phyloP scores from a whole-genome alignment of 2,113 vertebrate genomes.

The Atractosteus spatula region DNA sequence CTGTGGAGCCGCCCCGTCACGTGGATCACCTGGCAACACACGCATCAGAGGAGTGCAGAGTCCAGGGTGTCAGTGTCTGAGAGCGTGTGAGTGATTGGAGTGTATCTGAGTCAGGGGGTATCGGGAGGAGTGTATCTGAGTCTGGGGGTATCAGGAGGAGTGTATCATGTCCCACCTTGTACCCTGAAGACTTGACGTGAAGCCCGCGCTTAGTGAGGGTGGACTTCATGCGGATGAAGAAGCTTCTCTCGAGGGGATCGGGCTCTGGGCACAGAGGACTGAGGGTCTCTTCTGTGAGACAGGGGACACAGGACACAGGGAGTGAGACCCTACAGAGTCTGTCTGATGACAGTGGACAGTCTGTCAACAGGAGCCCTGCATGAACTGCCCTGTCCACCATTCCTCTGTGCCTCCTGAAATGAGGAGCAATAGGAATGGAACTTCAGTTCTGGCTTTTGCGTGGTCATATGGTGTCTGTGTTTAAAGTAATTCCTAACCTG shows the following conservation, averaged over 20 bases:
- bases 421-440: too few relatives aligned
- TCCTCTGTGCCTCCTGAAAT: too few relatives aligned
- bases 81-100: background rate
- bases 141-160: background rate
- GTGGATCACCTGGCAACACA: constrained; percentile 77
- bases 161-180: constrained; percentile 66
- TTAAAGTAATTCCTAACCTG: too few relatives aligned
- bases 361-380: background rate
- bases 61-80: background rate
- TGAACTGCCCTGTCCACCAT: too few relatives aligned
- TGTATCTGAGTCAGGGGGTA: background rate
- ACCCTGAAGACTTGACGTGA: constrained; percentile 85
- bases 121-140: background rate
- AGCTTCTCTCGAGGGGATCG: constrained; percentile 67
- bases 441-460: too few relatives aligned
- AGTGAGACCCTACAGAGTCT: background rate
- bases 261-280: constrained; percentile 48
- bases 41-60: too few relatives aligned
- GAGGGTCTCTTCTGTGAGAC: constrained; percentile 52
- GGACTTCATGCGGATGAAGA: constrained; percentile 88
- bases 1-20: constrained; percentile 79
- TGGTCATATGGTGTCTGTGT: too few relatives aligned
- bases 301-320: background rate
- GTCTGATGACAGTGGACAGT: constrained; percentile 6
- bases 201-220: constrained; percentile 85